These are phyloP conservation scores for Erynnis tages DNA, from an alignment of 2,888 invertebrate genomes.

Conservation along the genomic window DNA sequence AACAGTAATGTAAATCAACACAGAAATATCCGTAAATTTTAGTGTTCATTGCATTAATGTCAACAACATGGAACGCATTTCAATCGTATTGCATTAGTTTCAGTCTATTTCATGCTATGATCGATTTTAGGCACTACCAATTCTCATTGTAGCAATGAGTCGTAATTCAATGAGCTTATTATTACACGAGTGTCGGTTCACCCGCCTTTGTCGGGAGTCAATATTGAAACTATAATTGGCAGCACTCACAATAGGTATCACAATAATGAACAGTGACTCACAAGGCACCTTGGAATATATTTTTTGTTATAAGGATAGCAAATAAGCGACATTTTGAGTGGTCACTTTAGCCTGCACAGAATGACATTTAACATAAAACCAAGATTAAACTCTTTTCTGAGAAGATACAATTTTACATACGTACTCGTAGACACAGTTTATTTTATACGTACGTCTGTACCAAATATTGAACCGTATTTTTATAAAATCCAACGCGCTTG, in stretches of 20 bases:
- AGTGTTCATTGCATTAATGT: conserved; percentile 1
- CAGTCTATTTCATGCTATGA: conserved; percentile 8
- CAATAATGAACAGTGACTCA: conserved; percentile 4
- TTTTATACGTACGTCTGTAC: too few relatives aligned
- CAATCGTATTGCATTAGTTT: conserved; percentile 5
- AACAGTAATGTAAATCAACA: neutral
- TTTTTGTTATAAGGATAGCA: too few relatives aligned
- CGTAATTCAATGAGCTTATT: conserved; percentile 20
- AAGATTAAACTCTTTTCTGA: too few relatives aligned
- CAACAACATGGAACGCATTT: conserved; percentile 9
- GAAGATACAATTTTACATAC: too few relatives aligned
- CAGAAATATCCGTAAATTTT: neutral
- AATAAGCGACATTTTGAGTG: too few relatives aligned
- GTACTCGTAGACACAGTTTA: too few relatives aligned
- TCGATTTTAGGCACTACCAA: conserved; percentile 8
- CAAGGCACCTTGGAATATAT: too few relatives aligned
- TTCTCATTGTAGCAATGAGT: conserved; percentile 15
- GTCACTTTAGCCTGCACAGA: too few relatives aligned
- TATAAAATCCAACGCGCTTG: too few relatives aligned
- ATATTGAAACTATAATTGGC: conserved; percentile 16
- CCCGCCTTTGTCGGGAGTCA: conserved; percentile 2
- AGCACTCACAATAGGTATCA: conserved; percentile 2
- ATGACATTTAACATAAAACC: too few relatives aligned
- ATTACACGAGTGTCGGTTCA: conserved; percentile 11
- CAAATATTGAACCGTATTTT: too few relatives aligned